These are phyloP conservation scores for Cochlearius cochlearius DNA, from an alignment of 2,113 vertebrate species.

Conservation along the genomic window DNA sequence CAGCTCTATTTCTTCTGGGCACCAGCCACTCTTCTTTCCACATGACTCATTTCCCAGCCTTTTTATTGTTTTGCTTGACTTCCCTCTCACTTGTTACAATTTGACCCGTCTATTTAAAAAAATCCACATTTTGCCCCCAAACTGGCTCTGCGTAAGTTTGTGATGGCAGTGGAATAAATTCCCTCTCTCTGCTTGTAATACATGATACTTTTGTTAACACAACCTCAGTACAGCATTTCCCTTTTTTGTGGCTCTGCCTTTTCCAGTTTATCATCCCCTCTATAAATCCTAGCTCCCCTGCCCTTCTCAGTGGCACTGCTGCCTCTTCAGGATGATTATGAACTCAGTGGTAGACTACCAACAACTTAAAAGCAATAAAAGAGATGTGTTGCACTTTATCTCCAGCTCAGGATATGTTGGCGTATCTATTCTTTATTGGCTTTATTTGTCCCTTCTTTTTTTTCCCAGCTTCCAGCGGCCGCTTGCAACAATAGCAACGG, in stretches of 20 bases:
- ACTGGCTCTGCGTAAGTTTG: not conserved
- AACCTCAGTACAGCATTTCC: not conserved
- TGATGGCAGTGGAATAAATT: not conserved
- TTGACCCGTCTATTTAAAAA: not conserved
- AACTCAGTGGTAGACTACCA: not conserved
- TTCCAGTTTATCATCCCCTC: not conserved
- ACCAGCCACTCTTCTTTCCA: not conserved
- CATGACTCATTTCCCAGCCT: not conserved
- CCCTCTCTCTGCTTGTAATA: not conserved
- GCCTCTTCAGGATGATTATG: not conserved
- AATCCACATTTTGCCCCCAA: not conserved
- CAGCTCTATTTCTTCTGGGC: not conserved
- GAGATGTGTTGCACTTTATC: not conserved
- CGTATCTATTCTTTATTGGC: not conserved
- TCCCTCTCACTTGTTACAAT: not conserved
- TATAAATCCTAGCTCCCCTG: not conserved
- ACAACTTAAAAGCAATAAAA: conserved; percentile 22
- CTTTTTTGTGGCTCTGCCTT: not conserved
- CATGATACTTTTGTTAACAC: not conserved
- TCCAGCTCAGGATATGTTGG: not conserved
- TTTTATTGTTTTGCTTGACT: not conserved
- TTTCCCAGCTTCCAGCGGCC: not conserved
- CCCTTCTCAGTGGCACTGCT: not conserved
- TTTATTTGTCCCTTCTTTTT: conserved; percentile 9
- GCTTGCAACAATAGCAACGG: not conserved